Conservation (phyloP, 2,888 invertebrate species). For the Tinea trinotella region DNA sequence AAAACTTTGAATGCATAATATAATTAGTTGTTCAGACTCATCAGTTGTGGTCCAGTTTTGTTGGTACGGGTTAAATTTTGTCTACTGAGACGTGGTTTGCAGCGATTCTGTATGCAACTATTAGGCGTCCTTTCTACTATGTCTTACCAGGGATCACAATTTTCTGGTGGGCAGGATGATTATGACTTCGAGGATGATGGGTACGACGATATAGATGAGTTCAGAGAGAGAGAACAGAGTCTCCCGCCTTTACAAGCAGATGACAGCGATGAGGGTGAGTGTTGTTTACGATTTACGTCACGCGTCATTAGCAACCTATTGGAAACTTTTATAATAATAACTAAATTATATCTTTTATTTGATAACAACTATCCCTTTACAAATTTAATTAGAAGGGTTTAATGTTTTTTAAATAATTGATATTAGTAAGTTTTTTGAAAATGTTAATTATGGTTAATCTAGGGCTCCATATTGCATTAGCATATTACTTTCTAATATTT, state of each 20-base stretch:
- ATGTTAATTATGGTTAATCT: too few relatives aligned
- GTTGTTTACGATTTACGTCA: constrained; percentile 47
- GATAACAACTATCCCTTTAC: too few relatives aligned
- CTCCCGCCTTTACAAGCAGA: constrained; percentile 72
- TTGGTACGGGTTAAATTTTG: constrained; percentile 41
- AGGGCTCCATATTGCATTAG: too few relatives aligned
- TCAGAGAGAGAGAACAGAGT: constrained; percentile 75
- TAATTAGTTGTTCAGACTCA: constrained; percentile 41
- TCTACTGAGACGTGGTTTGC: constrained; percentile 40
- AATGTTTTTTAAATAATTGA: too few relatives aligned
- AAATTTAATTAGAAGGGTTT: too few relatives aligned
- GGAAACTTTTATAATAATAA: constrained; percentile 1
- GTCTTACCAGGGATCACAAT: constrained; percentile 79
- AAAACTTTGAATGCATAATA: constrained; percentile 51
- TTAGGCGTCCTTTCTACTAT: constrained; percentile 71
- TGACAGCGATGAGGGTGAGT: constrained; percentile 70
- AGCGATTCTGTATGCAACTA: constrained; percentile 60
- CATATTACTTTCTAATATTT: background rate
- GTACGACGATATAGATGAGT: constrained; percentile 79
- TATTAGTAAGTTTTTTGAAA: too few relatives aligned
- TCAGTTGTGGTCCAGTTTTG: constrained; percentile 34
- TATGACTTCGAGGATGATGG: constrained; percentile 82
- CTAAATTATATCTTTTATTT: background rate
- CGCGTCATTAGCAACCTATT: constrained; percentile 27
- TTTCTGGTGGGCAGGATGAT: constrained; percentile 78